Base-by-base conservation (phyloP, 2,888 invertebrate species). In the Silvanus unidentatus region DNA sequence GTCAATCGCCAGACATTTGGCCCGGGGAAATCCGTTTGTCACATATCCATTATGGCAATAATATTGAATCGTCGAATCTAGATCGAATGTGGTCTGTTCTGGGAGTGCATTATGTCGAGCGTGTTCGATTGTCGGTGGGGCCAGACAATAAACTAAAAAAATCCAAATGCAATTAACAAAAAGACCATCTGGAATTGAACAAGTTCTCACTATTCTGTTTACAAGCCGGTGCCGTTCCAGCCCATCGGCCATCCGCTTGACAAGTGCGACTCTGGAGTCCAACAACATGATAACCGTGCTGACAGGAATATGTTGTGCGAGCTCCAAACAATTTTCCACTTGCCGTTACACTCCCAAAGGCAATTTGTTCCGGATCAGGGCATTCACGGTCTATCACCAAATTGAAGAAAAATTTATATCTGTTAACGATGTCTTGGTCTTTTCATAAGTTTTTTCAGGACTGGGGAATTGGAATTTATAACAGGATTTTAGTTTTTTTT, bases 11-110 rank as follows among this genome's bases (percentile, higher is more conserved):
- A 96, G 75, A 69, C 98, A 99, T 73, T 95, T 96, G 39, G 97
- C 94, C 34, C 87, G 77, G 1, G 90, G 87, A 70, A 95, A 89
- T 0, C 97, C 97, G 63, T 88, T 88, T 50, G 91, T 88, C 47
- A 87, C 86, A 72, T 94, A 98, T 9, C 98, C 98, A n/a, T 86
- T 86, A 62, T 88, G 85, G 63, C 98, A 98, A 66, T 88, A 87
- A 75, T 98, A 99, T 69, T 90, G 88, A 2, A 97, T 82, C 0
- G 88, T 88, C 9, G 88, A 88, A 63, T 94, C 92, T 55, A 94
- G 75, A 64, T 93, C 91, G 68, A 93, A 97, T 16, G 90, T 88
- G 5, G 82, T 82, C 68, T 94, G 92, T 54, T 90, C 92, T 0
- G 84, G 80, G 1, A 89, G 78, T 0, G 93, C 94, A 42, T 94